These are phyloP conservation scores for Cyclura pinguis DNA, from an alignment of 2,797 vertebrate species.

Conservation along the genomic window DNA sequence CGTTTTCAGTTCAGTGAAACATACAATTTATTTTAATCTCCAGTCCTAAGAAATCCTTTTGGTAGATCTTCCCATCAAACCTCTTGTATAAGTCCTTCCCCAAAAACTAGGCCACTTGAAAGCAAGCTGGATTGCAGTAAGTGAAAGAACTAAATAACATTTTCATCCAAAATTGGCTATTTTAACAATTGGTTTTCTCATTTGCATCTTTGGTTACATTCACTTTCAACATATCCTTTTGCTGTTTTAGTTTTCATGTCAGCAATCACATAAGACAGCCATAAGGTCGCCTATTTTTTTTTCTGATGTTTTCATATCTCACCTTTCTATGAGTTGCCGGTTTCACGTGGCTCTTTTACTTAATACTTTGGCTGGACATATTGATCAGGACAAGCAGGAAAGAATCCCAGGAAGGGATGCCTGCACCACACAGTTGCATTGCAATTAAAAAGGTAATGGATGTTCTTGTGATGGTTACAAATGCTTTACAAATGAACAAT, in stretches of 20 bases:
- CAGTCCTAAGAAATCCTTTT: neutral
- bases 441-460: neutral
- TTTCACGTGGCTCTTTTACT: neutral
- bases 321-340: neutral
- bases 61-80: neutral
- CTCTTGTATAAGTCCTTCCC: neutral
- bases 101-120: neutral
- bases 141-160: neutral
- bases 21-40: neutral
- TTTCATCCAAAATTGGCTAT: neutral
- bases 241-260: neutral
- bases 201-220: neutral
- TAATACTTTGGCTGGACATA: neutral
- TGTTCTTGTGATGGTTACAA: conserved; percentile 14
- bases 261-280: neutral
- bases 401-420: conserved; percentile 2
- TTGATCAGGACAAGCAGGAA: conserved; percentile 7
- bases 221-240: neutral
- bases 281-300: neutral
- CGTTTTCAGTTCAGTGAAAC: neutral
- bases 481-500: neutral
- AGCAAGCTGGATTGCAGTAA: neutral
- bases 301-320: neutral
- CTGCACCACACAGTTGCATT: neutral
- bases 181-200: neutral